These are phyloP conservation scores for Pycnonotus jocosus DNA, from an alignment of 2,113 vertebrate species.

Conservation along the genomic window DNA sequence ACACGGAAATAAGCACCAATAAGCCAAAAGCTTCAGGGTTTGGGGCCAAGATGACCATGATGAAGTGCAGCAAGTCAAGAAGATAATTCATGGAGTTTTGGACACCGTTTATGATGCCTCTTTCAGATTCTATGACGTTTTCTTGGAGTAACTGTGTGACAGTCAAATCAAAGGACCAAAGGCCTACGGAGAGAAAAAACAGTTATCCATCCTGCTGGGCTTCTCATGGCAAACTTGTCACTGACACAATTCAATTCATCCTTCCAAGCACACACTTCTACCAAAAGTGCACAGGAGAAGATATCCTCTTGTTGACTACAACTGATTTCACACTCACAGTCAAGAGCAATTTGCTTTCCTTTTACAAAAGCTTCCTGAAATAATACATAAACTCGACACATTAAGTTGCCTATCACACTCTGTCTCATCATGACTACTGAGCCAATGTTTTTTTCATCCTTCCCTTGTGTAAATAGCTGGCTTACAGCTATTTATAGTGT, in stretches of 20 bases:
- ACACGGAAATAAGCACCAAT: slow-evolving; percentile 94
- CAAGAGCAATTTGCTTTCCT: background rate
- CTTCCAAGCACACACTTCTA: background rate
- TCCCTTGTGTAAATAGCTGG: background rate
- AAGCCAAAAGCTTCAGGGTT: slow-evolving; percentile 95
- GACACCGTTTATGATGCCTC: slow-evolving; percentile 95
- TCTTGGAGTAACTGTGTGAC: slow-evolving; percentile 98
- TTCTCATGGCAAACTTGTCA: background rate
- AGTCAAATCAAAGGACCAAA: slow-evolving; percentile 98
- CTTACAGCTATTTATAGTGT: background rate
- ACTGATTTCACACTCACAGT: background rate
- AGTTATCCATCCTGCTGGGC: background rate
- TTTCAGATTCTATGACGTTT: slow-evolving; percentile 93
- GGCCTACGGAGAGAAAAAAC: slow-evolving; percentile 71
- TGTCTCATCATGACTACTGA: background rate
- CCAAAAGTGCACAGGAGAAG: background rate
- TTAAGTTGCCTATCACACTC: background rate
- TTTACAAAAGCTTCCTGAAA: background rate
- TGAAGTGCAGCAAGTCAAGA: slow-evolving; percentile 96
- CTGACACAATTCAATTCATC: background rate
- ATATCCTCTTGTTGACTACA: background rate
- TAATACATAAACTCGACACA: background rate
- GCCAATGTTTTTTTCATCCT: background rate
- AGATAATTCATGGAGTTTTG: slow-evolving; percentile 99
- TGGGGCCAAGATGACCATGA: slow-evolving; percentile 98